Base-by-base conservation (phyloP, 2,113 vertebrate species). In the Nematolebias whitei region DNA sequence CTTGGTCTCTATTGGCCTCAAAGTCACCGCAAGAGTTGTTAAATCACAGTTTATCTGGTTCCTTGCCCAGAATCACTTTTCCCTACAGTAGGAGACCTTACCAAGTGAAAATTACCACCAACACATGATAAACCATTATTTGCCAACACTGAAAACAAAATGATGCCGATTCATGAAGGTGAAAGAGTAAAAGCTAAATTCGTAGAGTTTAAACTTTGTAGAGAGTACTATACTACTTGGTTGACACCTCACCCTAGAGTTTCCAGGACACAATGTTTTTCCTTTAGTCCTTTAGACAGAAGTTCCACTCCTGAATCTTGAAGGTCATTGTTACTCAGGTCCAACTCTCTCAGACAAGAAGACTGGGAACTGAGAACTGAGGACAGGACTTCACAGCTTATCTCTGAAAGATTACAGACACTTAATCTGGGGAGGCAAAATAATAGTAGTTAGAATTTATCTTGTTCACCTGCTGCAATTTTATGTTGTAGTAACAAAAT, bases 241-340 rank as follows among this genome's bases (percentile, higher is more conserved):
- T 12, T 19, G n/a, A 4, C 48, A 32, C 0, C 51, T 35, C 3
- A 53, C 51, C 51, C n/a, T 5, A 53, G 3, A 53, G 51, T 35
- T n/a, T 53, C 5, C 14, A 53, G 51, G 4, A 32, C 29, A 32
- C 51, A 53, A 10, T 53, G 1, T 19, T 29, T 9, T 1, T 18
- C 32, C 4, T n/a, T 32, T 18, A 53, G 51, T 47, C 44, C 44
- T 11, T 47, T n/a, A 47, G n/a, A 47, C 51, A 54, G 52, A 32
- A 54, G 52, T 4, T 19, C 13, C 9, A 54, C 52, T 35, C 52
- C 52, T 19, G 29, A 19, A 19, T 54, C 29, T 11, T 19, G 11
- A 5, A 54, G 52, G 12, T 54, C 52, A 13, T 53, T 54, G 52
- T 54, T 54, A n/a, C 26, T 54, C 1, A 54, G 52, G 29, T 54